A percentile compares a stretch with the other conserved stretches of the same genome.
Conservation (phyloP, 2,797 vertebrate species). For the Channallabes apus region DNA sequence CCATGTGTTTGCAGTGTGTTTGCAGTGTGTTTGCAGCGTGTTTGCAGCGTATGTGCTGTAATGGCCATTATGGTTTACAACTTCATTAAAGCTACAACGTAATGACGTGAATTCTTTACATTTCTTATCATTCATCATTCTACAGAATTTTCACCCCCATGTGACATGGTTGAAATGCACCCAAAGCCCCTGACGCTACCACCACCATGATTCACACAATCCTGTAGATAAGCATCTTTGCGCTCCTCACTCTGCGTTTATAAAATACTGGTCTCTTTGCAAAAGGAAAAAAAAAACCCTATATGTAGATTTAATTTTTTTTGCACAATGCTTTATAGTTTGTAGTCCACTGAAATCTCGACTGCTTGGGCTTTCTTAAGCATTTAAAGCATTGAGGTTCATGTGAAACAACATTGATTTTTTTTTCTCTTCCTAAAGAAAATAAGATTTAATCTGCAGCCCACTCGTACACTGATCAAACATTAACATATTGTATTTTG, state of each 20-base stretch:
- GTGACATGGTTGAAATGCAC: conserved; percentile 5
- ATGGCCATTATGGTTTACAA: neutral
- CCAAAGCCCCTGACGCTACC: neutral
- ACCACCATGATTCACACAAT: neutral
- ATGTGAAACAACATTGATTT: neutral
- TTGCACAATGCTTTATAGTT: neutral
- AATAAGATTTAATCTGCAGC: neutral
- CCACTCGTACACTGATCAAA: no score
- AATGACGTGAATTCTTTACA: neutral
- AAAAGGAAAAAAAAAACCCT: neutral
- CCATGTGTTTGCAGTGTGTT: neutral
- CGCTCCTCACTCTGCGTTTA: neutral
- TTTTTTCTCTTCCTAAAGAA: neutral
- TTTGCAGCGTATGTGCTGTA: no score
- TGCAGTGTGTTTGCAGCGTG: no score
- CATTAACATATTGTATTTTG: no score
- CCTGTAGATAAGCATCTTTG: neutral
- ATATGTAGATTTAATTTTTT: neutral
- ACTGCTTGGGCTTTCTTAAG: neutral
- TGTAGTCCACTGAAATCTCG: neutral
- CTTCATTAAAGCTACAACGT: neutral
- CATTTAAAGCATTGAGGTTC: no score
- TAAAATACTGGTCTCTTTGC: neutral
- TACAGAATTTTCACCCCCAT: neutral
- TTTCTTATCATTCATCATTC: neutral